These are phyloP conservation scores for Endomychus coccineus DNA, from an alignment of 2,888 invertebrate species.

Conservation along the genomic window DNA sequence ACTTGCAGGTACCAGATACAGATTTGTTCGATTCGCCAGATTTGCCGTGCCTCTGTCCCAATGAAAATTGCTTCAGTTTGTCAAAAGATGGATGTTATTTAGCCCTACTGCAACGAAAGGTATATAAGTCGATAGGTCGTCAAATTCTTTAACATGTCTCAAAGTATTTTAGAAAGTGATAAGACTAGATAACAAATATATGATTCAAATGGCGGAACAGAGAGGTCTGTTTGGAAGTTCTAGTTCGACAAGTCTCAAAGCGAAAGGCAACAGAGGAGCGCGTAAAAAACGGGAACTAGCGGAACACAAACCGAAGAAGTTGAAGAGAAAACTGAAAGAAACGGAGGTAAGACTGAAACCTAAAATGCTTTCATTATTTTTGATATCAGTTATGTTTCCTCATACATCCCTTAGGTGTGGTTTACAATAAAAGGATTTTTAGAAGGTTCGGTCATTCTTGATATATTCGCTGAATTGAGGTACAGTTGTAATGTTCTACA, in stretches of 20 bases:
- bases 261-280: constrained; percentile 38
- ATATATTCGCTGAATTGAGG: no score
- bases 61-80: constrained; percentile 45
- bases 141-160: neutral
- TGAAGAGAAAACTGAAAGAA: constrained; percentile 31
- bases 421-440: no score
- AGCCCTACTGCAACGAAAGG: constrained; percentile 61
- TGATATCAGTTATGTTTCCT: no score
- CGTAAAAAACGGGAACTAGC: constrained; percentile 38
- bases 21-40: constrained; percentile 60
- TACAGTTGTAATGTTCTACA: no score
- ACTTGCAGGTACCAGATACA: constrained; percentile 56
- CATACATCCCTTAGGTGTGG: no score
- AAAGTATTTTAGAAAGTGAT: constrained; percentile 53
- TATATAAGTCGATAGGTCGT: constrained; percentile 26
- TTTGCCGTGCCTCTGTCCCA: constrained; percentile 53
- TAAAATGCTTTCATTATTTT: no score
- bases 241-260: constrained; percentile 38
- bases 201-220: constrained; percentile 76
- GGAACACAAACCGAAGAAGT: constrained; percentile 23
- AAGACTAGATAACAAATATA: constrained; percentile 71
- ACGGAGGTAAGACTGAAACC: constrained; percentile 35
- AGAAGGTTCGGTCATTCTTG: no score
- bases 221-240: constrained; percentile 62
- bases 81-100: constrained; percentile 58